Evolutionary conservation across 1,140 invertebrate species (phyloP), one percentile per base, ranked within the genome.

Genomic region (Ganaspis sp.): DNA sequence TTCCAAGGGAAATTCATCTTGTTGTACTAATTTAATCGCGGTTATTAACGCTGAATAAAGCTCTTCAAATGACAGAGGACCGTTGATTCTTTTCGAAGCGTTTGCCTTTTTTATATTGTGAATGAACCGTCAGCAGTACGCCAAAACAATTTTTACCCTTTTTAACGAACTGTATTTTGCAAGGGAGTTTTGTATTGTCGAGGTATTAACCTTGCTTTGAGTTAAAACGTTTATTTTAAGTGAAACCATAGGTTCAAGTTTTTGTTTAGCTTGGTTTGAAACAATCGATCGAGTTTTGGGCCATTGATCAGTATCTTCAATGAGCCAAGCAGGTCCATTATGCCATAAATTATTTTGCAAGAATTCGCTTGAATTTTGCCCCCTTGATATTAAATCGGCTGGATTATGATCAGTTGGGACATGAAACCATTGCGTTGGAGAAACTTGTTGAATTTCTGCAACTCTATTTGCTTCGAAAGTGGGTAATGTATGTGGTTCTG

Each of bases 351-450:
- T 1, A 9, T 26, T 64, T 58, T 69, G 8, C 8, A 78, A 4
- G 17, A 78, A 75, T 4, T 64, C 58, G 11, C 12, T 9, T 9
- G 77, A 73, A 9, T 17, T 45, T 72, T 64, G 69, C 37, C 73
- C 72, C 70, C 91, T 79, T 6, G 91, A 91, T 9, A 86, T 72
- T 4, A 82, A 74, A 84, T 93, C 92, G 1, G 90, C 90, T 40
- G 90, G 90, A 82, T 93, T 92, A 1, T 88, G 69, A 21, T 72
- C 54, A 0, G 88, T 83, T 9, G 73, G 53, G 0, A 92, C 86
- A 78, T 92, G 88, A 23, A 53, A 17, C 92, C 91, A 93, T 11
- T 72, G 34, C 1, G 45, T 23, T 9, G 73, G 49, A 17, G 83
- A 74, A 15, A 74, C 29, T 11, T 72, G 73, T 15, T 85, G 75